Base-by-base conservation (phyloP, 2,113 vertebrate species). In the Podarcis raffonei region DNA sequence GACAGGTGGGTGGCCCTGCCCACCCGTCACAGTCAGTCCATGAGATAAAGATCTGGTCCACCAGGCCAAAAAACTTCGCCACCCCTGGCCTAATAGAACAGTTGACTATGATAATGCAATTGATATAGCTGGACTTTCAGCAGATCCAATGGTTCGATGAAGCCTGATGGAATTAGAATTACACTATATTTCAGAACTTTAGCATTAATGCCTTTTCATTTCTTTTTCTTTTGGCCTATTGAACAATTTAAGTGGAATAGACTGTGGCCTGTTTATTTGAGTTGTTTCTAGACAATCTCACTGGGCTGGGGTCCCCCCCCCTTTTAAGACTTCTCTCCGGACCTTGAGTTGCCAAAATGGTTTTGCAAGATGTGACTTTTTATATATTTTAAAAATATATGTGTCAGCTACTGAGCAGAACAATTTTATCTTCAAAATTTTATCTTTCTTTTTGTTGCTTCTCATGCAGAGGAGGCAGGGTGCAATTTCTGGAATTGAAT, bases 171-270 rank as follows among this genome's bases (percentile, higher is more conserved):
- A 69, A 9, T 88, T 93, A 90, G 77, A 93, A 93, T 89, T 66
- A 42, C 53, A 90, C 92, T 88, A 57, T 93, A 90, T 87, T 92
- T 93, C 83, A 78, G 84, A 90, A 11, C 37, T 86, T 86, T 89
- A 53, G 90, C 92, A 92, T 94, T 93, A 76, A 91, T 93, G 87
- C 0, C 0, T 20, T 72, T 72, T n/a, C 69, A 71, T 77, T 27
- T 27, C 18, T 13, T 79, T 30, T 53, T 6, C 30, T 20, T n/a
- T 48, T 53, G 42, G 76, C 93, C 87, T 89, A 23, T 81, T 93
- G 91, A 95, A 93, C 91, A 94, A 92, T 94, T 92, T 89, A 92
- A 87, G 84, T 65, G 86, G 87, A 86, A 71, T 57, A 27, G 83
- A 72, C 81, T 89, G 68, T 92, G 93, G 92, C 94, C 91, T 79